A percentile compares a stretch with the other conserved stretches of the same genome.
These are phyloP conservation scores for Melierax canorus DNA, from an alignment of 2,113 vertebrate species.

Conservation along the genomic window DNA sequence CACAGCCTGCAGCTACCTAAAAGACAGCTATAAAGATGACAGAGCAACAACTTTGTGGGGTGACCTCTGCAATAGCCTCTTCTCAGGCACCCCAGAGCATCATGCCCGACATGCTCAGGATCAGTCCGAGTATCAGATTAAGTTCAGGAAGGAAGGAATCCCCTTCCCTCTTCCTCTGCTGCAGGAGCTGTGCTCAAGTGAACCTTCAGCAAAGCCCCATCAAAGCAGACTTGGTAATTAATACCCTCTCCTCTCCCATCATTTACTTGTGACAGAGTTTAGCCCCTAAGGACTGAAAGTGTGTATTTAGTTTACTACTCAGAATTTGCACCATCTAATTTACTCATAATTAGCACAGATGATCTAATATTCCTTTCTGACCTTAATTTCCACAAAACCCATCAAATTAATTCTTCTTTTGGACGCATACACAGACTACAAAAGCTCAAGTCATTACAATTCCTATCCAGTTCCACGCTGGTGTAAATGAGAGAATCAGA, in stretches of 20 bases:
- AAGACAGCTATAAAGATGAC: not conserved
- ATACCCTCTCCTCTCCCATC: not conserved
- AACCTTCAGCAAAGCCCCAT: not conserved
- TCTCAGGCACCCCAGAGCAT: not conserved
- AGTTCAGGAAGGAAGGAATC: not conserved
- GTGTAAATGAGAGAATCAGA: not conserved
- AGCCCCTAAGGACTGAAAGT: not conserved
- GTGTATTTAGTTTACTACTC: not conserved
- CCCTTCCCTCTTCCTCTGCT: not conserved
- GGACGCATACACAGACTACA: not conserved
- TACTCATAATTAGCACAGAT: not conserved
- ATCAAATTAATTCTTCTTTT: not conserved
- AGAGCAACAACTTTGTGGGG: not conserved
- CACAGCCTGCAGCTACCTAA: not conserved
- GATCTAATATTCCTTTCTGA: not conserved
- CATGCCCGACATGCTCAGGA: rapidly evolving
- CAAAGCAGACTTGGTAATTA: not conserved
- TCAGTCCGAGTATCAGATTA: not conserved
- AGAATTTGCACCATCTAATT: not conserved
- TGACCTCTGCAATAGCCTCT: not conserved
- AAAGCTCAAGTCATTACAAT: not conserved
- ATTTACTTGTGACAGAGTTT: not conserved
- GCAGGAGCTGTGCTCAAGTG: not conserved
- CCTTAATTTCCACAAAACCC: not conserved
- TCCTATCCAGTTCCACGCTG: not conserved